Conservation (phyloP, 2,888 invertebrate genomes). For the Drosophila borborema region DNA sequence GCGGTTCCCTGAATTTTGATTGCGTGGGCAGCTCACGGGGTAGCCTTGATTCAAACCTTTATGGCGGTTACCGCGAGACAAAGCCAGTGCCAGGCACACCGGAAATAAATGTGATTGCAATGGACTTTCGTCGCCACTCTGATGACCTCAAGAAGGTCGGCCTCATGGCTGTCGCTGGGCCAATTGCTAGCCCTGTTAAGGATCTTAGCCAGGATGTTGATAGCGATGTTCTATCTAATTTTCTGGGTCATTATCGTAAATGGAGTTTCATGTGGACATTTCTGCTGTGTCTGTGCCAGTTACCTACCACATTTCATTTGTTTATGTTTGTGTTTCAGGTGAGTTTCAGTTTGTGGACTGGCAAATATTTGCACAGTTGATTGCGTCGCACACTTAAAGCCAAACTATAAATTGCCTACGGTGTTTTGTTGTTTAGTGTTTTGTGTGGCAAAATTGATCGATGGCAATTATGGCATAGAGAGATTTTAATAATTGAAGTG, state of each 20-base stretch:
- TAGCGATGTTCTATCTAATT: conserved; percentile 86
- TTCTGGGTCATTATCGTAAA: conserved; percentile 87
- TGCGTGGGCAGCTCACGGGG: conserved; percentile 71
- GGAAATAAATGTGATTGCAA: conserved; percentile 83
- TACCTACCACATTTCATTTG: conserved; percentile 88
- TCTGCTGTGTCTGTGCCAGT: conserved; percentile 87
- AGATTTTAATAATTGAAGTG: conserved; percentile 36
- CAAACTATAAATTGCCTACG: conserved; percentile 16
- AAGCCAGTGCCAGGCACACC: conserved; percentile 79
- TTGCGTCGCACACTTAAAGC: conserved; percentile 55
- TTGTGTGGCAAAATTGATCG: conserved; percentile 32
- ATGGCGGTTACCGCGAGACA: conserved; percentile 78
- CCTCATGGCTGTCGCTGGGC: conserved; percentile 15
- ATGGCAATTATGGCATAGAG: conserved; percentile 25
- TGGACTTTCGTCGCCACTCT: conserved; percentile 83
- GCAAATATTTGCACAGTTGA: conserved; percentile 69
- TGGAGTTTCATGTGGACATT: conserved; percentile 88
- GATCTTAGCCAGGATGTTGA: conserved; percentile 82
- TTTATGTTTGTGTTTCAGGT: conserved; percentile 87
- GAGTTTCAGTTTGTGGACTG: conserved; percentile 61
- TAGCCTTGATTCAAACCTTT: conserved; percentile 76
- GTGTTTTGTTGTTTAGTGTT: conserved; percentile 9
- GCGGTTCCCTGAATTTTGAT: conserved; percentile 82
- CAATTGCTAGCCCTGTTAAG: conserved; percentile 12
- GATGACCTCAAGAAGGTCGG: conserved; percentile 81